Percentiles rank a stretch among this genome's conserved stretches.
Evolutionary conservation across 2,888 invertebrate species (phyloP).

Genomic region (Vannuccia rotundouncinata): DNA sequence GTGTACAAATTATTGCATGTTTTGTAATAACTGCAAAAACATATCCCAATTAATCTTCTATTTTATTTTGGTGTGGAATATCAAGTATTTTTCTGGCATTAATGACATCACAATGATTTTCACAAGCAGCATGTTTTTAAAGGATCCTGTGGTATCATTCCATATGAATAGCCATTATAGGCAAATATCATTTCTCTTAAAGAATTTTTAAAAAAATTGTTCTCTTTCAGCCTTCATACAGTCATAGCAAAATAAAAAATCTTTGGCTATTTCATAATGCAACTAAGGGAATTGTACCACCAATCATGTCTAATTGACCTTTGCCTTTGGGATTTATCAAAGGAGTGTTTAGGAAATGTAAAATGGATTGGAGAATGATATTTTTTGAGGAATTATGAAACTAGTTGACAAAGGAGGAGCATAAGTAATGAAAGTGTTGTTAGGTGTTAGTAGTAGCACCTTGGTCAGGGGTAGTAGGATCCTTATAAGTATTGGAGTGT

Average conservation of each 20-base stretch:
- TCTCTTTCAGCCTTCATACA: neutral
- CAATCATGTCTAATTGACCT: too few relatives aligned
- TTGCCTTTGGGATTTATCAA: neutral
- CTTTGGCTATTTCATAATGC: neutral
- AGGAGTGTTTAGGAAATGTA: neutral
- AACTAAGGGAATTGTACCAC: neutral
- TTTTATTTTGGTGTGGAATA: neutral
- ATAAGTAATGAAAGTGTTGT: too few relatives aligned
- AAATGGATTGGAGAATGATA: neutral
- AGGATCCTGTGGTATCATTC: neutral
- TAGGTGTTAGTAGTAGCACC: too few relatives aligned
- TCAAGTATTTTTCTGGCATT: neutral
- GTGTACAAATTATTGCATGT: neutral
- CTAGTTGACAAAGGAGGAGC: neutral
- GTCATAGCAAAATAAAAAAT: neutral
- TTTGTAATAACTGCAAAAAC: neutral
- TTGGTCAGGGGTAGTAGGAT: too few relatives aligned
- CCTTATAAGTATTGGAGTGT: too few relatives aligned
- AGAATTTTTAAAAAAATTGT: neutral
- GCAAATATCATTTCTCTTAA: neutral
- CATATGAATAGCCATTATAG: neutral
- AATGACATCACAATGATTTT: neutral
- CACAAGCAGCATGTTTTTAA: neutral
- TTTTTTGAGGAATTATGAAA: neutral
- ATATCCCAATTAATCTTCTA: neutral